Evolutionary conservation across 1,140 invertebrate genomes (phyloP), one percentile per base, ranked within the genome.

Genomic region (Brevipalpus yothersi): DNA sequence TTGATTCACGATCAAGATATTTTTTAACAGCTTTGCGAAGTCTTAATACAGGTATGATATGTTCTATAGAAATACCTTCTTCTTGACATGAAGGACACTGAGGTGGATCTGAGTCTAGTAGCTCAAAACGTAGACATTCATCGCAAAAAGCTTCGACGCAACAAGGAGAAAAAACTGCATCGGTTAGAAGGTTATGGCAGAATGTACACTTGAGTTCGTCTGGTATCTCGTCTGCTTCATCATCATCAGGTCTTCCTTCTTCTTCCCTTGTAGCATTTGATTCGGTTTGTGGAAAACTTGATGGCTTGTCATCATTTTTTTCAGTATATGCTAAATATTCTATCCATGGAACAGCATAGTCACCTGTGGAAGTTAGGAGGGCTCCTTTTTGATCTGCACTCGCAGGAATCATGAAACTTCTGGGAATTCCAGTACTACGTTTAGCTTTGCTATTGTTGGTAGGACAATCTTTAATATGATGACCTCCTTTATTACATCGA

Each of bases 101-200:
- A 64, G 91, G 85, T 60, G 92, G 85, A 67, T 94, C 90, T 1
- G 87, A 90, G 67, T 95, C 91, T 49, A 93, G 68, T 17, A 95
- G 72, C 58, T 81, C 80, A 60, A 80, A 83, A 59, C 89, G 78
- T 81, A 79, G 79, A 87, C 92, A 97, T 73, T 96, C 91, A 75
- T 96, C 92, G 75, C 93, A 98, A 73, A 92, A 96, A 31, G 89
- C 93, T 71, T 89, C 89, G 17, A 89, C 91, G 72, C 92, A 98
- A 69, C 93, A 97, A 1, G 88, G 87, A 69, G 92, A 91, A 77
- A 95, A 83, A 13, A 96, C 89, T 58, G 92, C 91, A 75, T 97
- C 92, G 0, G 82, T 82, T 58, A 96, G 76, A n/a, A 96, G 72
- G 72, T 94, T 87, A 57, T 86, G 80, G 72, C 93, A 97, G 43